phyloP scores from a whole-genome alignment of 2,888 invertebrate genomes.

The Pterobdella sp. region DNA sequence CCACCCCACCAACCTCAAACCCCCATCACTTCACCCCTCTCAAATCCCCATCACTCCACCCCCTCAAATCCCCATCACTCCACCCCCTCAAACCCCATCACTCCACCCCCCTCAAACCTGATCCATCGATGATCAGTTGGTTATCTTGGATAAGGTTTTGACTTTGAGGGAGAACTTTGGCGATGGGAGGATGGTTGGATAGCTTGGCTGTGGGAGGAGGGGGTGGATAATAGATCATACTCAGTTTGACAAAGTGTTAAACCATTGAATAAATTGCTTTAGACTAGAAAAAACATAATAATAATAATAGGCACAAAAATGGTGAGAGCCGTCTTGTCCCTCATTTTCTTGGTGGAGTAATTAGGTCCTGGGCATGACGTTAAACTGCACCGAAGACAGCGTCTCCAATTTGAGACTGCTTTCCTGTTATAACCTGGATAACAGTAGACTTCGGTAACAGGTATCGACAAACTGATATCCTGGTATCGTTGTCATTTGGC shows the following conservation, averaged over 20 bases:
- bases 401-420: too few species aligned
- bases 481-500: too few species aligned
- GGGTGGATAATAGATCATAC: too few species aligned
- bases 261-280: neutral
- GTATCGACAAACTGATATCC: too few species aligned
- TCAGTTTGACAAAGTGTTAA: too few species aligned
- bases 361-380: too few species aligned
- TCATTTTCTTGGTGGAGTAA: too few species aligned
- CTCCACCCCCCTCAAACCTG: conserved; percentile 45
- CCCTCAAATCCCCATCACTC: neutral
- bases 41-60: neutral
- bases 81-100: neutral
- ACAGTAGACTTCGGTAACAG: too few species aligned
- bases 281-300: neutral
- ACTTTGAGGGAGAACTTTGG: conserved; percentile 73
- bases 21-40: neutral
- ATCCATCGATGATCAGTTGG: conserved; percentile 76
- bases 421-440: too few species aligned
- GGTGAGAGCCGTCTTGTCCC: too few species aligned
- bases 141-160: conserved; percentile 83
- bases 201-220: conserved; percentile 58
- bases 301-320: neutral
- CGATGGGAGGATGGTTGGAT: conserved; percentile 70
- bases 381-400: too few species aligned
- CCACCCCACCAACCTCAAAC: neutral